Base-by-base conservation (phyloP, 2,113 vertebrate species). In the Platysteira castanea region DNA sequence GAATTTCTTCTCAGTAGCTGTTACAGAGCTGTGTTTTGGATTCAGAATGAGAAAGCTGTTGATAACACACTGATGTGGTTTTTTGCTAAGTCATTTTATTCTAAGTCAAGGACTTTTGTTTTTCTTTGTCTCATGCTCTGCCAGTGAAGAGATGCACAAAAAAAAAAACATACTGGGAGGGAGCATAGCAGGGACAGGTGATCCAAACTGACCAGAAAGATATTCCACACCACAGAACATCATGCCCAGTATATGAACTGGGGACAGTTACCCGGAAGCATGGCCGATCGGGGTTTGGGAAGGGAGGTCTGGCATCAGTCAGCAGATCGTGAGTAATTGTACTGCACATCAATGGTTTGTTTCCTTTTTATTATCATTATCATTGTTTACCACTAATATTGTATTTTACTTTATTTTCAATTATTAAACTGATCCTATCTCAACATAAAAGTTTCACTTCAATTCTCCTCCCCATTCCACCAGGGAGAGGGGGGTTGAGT, bases 271-370 rank as follows among this genome's bases (percentile, higher is more conserved):
- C 22, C 33, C 6, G 8, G 14, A 46, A 69, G 39, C 23, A 13
- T 1, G 4, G 46, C 46, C 0, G 0, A 2, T 46, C 39, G 53
- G 33, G 27, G 15, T 69, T 60, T 69, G 46, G 18, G 54, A 50
- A 60, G 15, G 37, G 27, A 87, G 3, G 10, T 46, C 39, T 46
- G 33, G 54, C 22, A 39, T 33, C 0, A 1, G 8, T 77, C 39
- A 69, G 63, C 11, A 17, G 18, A 18, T 21, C 37, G 52, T 52
- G 27, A 87, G 22, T 18, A 60, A 27, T 53, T 53, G 33, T 52
- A 44, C 18, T 37, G 11, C 27, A 13, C 31, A 15, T 44, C 31
- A 59, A 14, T 77, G 22, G 3, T 23, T 59, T 42, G 4, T 50
- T 42, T 42, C 9, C 27, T 52, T 86, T 68, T 31, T 42, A 10